A percentile compares a stretch with the other conserved stretches of the same genome.
phyloP scores from a whole-genome alignment of 2,888 invertebrate genomes.

The Embidobia sp. region DNA sequence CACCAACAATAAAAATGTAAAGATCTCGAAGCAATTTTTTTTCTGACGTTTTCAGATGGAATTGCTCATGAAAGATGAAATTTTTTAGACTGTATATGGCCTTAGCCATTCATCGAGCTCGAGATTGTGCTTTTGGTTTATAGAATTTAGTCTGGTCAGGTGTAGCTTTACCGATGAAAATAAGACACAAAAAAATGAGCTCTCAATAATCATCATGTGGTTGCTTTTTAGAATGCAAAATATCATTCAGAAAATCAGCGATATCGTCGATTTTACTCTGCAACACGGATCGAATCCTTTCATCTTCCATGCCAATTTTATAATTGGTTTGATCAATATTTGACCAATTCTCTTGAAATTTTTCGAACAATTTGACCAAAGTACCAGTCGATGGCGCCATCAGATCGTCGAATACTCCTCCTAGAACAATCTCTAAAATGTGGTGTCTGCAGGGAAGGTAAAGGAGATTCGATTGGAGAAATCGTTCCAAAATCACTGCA shows the following conservation, averaged over 20 bases:
- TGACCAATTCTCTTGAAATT: slow-evolving; percentile 22
- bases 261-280: neutral
- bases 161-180: slow-evolving; percentile 58
- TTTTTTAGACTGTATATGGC: neutral
- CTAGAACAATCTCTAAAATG: slow-evolving; percentile 10
- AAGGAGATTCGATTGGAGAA: slow-evolving; percentile 10
- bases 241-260: neutral
- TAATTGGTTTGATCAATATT: slow-evolving; percentile 18
- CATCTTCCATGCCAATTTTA: slow-evolving; percentile 2
- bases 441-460: slow-evolving; percentile 24
- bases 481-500: slow-evolving; percentile 14
- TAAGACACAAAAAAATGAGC: neutral
- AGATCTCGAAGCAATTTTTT: neutral
- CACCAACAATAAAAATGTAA: neutral
- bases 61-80: neutral
- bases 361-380: neutral
- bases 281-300: neutral
- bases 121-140: neutral
- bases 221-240: slow-evolving; percentile 8
- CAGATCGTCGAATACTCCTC: slow-evolving; percentile 10
- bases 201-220: slow-evolving; percentile 31
- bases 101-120: slow-evolving; percentile 33
- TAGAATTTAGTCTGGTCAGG: slow-evolving; percentile 14
- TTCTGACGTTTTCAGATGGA: neutral
- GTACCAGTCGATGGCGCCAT: slow-evolving; percentile 14